Evolutionary conservation across 2,888 invertebrate species (phyloP).

Genomic region (Pseudococcus longispinus): DNA sequence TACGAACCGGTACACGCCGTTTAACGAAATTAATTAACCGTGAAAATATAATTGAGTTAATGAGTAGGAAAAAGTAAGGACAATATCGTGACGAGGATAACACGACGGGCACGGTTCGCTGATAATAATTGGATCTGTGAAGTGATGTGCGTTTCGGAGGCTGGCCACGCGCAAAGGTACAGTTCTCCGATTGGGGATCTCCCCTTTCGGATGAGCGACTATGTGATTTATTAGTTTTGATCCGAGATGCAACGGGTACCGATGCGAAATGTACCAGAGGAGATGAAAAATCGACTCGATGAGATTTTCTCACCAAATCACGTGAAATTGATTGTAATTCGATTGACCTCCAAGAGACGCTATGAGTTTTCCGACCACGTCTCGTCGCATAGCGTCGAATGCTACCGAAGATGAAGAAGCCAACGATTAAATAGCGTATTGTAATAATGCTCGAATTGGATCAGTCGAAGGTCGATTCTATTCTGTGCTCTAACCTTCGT

Average conservation of each 20-base stretch:
- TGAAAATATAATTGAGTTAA: slow-evolving; percentile 45
- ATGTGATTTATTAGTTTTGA: neutral
- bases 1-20: neutral
- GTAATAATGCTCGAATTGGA: neutral
- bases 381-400: neutral
- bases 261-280: neutral
- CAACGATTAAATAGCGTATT: neutral
- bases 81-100: neutral
- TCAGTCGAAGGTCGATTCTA: neutral
- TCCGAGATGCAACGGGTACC: neutral
- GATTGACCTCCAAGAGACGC: neutral
- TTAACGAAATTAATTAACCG: slow-evolving; percentile 39
- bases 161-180: slow-evolving; percentile 9
- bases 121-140: slow-evolving; percentile 29
- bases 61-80: slow-evolving; percentile 38
- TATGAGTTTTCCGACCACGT: neutral
- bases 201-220: too few relatives aligned
- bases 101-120: slow-evolving; percentile 1
- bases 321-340: neutral
- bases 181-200: neutral
- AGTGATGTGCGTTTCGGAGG: neutral
- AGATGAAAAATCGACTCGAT: neutral
- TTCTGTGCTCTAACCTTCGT: neutral
- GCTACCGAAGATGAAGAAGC: neutral
- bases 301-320: neutral